Base-by-base conservation (phyloP, 2,888 invertebrate genomes). In the Lycia hirtaria region DNA sequence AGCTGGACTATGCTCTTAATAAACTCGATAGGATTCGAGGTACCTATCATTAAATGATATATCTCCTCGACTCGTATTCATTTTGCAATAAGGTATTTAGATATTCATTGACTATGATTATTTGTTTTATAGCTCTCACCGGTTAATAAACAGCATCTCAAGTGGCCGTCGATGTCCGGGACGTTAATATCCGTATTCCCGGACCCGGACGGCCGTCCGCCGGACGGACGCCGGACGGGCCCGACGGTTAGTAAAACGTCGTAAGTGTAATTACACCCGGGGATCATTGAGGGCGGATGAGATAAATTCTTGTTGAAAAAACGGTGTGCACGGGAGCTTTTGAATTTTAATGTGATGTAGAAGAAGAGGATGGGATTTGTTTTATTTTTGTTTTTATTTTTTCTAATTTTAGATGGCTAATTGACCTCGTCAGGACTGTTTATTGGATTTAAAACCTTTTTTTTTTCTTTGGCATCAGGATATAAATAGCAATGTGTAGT, bases 211-310 rank as follows among this genome's bases (percentile, higher is more conserved):
- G 41, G 45, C 41, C 50, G 50, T 55, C 50, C 54, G 37, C 28
- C 49, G 45, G 26, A 26, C 41, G 26, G 4, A 15, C 10, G 15
- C 24, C 41, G 15, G 12, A 4, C 15, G 60, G 48, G 63, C 62
- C 54, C 44, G 56, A 62, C 63, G 62, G 64, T 55, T 57, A 37
- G 60, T 80, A 76, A 40, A 41, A 41, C 26, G 45, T 15, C 15
- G n/a, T 47, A 14, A 6, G 14, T 40, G 40, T 50, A 50, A 50
- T 50, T 50, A 50, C 38, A 50, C 47, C 33, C 24, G 28, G 37
- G 38, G 49, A 50, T 50, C 28, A 50, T 50, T 30, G 50, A 40
- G 38, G 50, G 50, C 50, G 40, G 50, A 50, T 50, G 50, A 50
- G 38, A 40, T 50, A 30, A 50, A 50, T 50, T 40, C 19, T 30